Percentiles rank a stretch among this genome's conserved stretches.
These are phyloP conservation scores for Aspidiotus rigidus DNA, from an alignment of 2,888 invertebrate species.

Conservation along the genomic window DNA sequence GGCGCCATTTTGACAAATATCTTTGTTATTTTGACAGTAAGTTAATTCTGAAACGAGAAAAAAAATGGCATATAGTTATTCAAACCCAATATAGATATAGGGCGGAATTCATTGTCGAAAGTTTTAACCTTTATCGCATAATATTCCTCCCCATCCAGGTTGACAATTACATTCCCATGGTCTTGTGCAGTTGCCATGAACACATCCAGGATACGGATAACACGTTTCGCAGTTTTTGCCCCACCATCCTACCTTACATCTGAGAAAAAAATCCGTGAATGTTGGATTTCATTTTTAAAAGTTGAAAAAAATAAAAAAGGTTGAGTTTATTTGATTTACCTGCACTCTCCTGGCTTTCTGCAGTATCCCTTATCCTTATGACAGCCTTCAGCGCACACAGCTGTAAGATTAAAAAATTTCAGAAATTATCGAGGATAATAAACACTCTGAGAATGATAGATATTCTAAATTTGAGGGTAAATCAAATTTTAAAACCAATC, in stretches of 20 bases:
- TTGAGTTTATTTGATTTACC: conserved; percentile 45
- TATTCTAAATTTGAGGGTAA: too few relatives aligned
- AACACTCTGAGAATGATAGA: too few relatives aligned
- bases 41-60: conserved; percentile 52
- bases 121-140: conserved; percentile 72
- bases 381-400: conserved; percentile 74
- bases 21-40: conserved; percentile 69
- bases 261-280: conserved; percentile 38
- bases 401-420: conserved; percentile 47
- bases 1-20: conserved; percentile 68
- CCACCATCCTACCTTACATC: conserved; percentile 85
- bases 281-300: background rate
- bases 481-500: too few relatives aligned
- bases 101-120: too few relatives aligned
- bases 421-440: too few relatives aligned
- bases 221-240: conserved; percentile 58
- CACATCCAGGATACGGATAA: conserved; percentile 80
- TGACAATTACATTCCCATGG: conserved; percentile 88
- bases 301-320: too few relatives aligned
- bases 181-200: conserved; percentile 68
- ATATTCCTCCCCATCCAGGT: conserved; percentile 81
- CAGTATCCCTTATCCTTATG: conserved; percentile 77
- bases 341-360: conserved; percentile 63
- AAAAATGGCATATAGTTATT: too few relatives aligned
- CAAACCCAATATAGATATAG: too few relatives aligned